phyloP scores from a whole-genome alignment of 2,888 invertebrate species.

The Neelides folsomi region DNA sequence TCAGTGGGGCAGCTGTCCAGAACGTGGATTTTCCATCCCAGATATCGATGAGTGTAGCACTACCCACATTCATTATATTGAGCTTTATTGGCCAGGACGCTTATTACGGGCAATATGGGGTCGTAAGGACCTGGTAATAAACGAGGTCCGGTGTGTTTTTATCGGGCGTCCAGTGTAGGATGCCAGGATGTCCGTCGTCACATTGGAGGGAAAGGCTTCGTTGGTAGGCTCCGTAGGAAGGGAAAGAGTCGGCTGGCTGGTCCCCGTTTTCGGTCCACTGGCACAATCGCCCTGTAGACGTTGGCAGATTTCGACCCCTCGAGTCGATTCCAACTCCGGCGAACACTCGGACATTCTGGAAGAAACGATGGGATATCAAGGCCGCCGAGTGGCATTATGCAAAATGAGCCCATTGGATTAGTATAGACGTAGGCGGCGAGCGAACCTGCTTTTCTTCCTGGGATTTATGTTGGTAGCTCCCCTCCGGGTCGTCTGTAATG shows the following conservation, averaged over 20 bases:
- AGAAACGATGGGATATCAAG: slow-evolving; percentile 2
- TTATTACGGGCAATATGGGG: not conserved
- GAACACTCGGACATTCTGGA: slow-evolving; percentile 60
- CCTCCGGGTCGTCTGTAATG: slow-evolving; percentile 82
- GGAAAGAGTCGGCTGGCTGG: slow-evolving; percentile 57
- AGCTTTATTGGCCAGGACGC: not conserved
- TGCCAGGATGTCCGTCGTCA: slow-evolving; percentile 64
- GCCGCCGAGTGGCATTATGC: not conserved
- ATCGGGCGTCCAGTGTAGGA: slow-evolving; percentile 78
- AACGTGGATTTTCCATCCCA: slow-evolving; percentile 92
- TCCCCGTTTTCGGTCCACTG: slow-evolving; percentile 66
- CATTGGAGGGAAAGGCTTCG: slow-evolving; percentile 67
- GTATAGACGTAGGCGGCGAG: slow-evolving; percentile 3
- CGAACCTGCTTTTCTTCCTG: slow-evolving; percentile 64
- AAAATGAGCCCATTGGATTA: not conserved
- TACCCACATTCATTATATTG: slow-evolving; percentile 2
- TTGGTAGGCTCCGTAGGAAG: slow-evolving; percentile 81
- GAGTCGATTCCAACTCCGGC: slow-evolving; percentile 63
- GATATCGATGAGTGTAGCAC: slow-evolving; percentile 68
- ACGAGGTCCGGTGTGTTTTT: slow-evolving; percentile 74
- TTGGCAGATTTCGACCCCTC: slow-evolving; percentile 55
- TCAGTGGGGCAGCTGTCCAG: slow-evolving; percentile 58
- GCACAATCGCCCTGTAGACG: slow-evolving; percentile 69
- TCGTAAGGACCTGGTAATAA: slow-evolving; percentile 65
- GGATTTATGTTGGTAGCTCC: slow-evolving; percentile 72